Percentiles rank a stretch among this genome's conserved stretches.
Conservation (phyloP, 37 sponge, comb jelly and placozoan species). For the Sycon ciliatum region DNA sequence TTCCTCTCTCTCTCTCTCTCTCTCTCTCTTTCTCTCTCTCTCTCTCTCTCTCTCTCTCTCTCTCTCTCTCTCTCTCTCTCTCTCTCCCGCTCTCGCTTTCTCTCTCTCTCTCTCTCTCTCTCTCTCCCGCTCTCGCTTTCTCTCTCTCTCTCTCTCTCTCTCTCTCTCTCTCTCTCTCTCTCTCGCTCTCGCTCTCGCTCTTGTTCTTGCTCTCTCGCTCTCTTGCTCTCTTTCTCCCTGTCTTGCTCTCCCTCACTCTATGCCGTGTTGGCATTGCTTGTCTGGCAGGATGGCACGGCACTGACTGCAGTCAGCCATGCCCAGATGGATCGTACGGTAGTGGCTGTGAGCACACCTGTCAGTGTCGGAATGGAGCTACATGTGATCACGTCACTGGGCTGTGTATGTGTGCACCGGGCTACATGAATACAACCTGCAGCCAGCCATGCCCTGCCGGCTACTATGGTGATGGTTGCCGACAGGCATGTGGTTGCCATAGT, state of each 20-base stretch:
- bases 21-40: not conserved
- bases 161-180: not conserved
- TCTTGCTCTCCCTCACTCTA: not conserved
- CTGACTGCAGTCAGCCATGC: no score
- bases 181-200: not conserved
- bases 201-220: not conserved
- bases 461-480: no score
- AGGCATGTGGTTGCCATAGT: no score
- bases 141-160: not conserved
- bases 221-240: not conserved
- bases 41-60: not conserved
- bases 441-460: not conserved
- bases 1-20: not conserved
- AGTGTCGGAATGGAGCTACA: not conserved
- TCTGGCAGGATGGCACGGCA: no score
- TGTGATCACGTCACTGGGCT: not conserved
- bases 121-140: not conserved
- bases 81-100: not conserved
- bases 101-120: not conserved
- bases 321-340: no score
- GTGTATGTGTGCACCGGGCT: not conserved
- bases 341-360: not conserved
- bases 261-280: no score
- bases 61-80: not conserved
- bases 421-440: not conserved